These are phyloP conservation scores for Phacellophora camtschatica DNA, from an alignment of 30 jellyfish, hydroid and myxozoan genomes.

Conservation along the genomic window DNA sequence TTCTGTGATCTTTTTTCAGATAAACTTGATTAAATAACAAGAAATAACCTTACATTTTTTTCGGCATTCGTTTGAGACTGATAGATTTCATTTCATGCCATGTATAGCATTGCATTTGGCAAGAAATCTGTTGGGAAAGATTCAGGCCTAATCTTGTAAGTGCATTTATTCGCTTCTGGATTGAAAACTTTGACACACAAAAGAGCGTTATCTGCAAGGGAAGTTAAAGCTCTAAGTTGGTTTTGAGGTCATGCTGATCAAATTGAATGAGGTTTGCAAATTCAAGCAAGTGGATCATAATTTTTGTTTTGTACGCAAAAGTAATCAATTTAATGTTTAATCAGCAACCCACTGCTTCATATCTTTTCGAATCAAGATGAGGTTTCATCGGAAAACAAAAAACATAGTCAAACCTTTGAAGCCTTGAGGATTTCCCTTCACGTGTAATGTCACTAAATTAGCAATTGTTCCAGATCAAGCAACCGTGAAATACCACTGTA, in stretches of 20 bases:
- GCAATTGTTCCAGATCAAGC: neutral
- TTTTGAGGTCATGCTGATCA: slow-evolving; percentile 29
- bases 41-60: too few relatives aligned
- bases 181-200: neutral
- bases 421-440: neutral
- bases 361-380: slow-evolving; percentile 1
- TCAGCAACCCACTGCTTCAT: slow-evolving; percentile 26
- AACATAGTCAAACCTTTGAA: neutral
- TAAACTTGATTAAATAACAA: too few relatives aligned
- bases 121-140: too few relatives aligned
- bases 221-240: slow-evolving; percentile 16
- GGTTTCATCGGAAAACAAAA: neutral
- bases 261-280: slow-evolving; percentile 23
- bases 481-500: neutral
- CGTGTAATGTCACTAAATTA: neutral
- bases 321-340: slow-evolving; percentile 2
- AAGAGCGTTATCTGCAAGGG: slow-evolving; percentile 16
- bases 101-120: too few relatives aligned
- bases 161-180: too few relatives aligned
- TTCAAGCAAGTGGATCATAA: neutral
- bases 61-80: too few relatives aligned
- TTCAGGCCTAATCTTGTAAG: too few relatives aligned
- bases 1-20: too few relatives aligned
- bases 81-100: too few relatives aligned
- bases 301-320: neutral